phyloP scores from a whole-genome alignment of 2,888 invertebrate species.

The Acanthosepion lycidas region DNA sequence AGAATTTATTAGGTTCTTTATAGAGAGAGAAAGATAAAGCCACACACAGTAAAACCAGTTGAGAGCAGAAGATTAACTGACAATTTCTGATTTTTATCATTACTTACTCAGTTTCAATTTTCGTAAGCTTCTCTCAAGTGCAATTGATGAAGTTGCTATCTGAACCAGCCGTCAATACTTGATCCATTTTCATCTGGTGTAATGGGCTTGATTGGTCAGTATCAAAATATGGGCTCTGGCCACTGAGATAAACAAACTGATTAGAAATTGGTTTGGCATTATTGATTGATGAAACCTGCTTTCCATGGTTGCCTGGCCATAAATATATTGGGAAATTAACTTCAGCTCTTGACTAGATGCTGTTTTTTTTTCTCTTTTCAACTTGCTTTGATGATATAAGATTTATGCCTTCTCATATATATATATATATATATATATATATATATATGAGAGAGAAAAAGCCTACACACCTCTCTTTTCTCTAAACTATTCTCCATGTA shows the following conservation, averaged over 20 bases:
- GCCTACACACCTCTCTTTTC: background rate
- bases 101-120: conserved; percentile 6
- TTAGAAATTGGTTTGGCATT: background rate
- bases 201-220: conserved; percentile 6
- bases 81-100: background rate
- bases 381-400: background rate
- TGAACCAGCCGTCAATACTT: background rate
- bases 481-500: background rate
- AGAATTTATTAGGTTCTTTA: background rate
- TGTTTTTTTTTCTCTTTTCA: background rate
- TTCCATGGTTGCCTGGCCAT: background rate
- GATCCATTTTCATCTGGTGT: background rate
- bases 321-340: background rate
- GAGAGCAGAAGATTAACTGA: background rate
- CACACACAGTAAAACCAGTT: background rate
- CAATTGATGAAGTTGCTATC: background rate
- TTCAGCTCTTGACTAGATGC: background rate
- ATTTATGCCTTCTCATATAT: background rate
- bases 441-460: background rate
- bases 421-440: background rate
- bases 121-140: background rate
- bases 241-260: background rate
- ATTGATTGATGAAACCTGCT: background rate
- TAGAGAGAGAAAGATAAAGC: background rate
- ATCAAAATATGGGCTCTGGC: conserved; percentile 21